phyloP scores from a whole-genome alignment of 2,888 invertebrate genomes.

The Aspidiotus rigidus region DNA sequence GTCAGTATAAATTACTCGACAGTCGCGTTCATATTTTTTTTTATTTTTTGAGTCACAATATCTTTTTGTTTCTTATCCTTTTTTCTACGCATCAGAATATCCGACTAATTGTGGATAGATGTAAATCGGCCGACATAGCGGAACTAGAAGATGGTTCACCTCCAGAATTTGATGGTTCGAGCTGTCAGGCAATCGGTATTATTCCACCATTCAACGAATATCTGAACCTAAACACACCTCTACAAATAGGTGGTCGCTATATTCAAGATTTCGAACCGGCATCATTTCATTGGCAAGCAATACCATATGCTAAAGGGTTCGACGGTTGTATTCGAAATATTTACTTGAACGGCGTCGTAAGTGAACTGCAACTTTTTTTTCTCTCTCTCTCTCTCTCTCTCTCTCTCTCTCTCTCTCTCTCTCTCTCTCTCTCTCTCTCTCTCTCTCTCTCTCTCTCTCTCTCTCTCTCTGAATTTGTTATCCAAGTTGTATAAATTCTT shows the following conservation, averaged over 20 bases:
- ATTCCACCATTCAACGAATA: constrained; percentile 94
- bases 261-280: constrained; percentile 82
- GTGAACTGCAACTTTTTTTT: neutral
- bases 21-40: neutral
- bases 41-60: neutral
- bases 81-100: constrained; percentile 54
- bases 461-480: too few relatives aligned
- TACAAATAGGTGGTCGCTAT: constrained; percentile 89
- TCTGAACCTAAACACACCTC: constrained; percentile 86
- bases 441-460: too few relatives aligned
- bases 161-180: constrained; percentile 77
- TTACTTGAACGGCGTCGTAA: constrained; percentile 77
- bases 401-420: too few relatives aligned
- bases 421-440: too few relatives aligned
- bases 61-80: neutral
- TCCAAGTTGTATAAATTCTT: too few relatives aligned
- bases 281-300: constrained; percentile 81
- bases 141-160: constrained; percentile 78
- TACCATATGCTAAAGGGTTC: constrained; percentile 82
- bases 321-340: constrained; percentile 94
- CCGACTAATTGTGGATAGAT: constrained; percentile 84
- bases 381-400: too few relatives aligned
- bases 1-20: constrained; percentile 39
- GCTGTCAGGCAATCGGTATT: constrained; percentile 79
- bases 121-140: constrained; percentile 77